Evolutionary conservation across 2,888 invertebrate species (phyloP), one percentile per base, ranked within the genome.

Genomic region (Trimorus sp.): DNA sequence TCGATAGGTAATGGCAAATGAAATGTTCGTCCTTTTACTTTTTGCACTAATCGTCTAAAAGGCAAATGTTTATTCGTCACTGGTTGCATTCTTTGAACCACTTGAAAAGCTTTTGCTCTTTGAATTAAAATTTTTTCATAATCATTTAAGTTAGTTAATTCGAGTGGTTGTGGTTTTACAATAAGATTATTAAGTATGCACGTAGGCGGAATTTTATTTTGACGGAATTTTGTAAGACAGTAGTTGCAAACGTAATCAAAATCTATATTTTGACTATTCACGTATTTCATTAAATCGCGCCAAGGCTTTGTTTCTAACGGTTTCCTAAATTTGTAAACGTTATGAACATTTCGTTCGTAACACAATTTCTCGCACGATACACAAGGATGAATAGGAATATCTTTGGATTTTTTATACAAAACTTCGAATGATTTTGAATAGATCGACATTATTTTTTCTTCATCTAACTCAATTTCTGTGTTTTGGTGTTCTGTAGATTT

Each of bases 81-180:
- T 7, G 89, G 86, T 62, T 84, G 86, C 87, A 40, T 85, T 84
- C 7, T 87, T 80, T 65, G 75, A 81, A 40, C 87, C 87, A 51
- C 65, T 60, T 71, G 66, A 38, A 26, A 26, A 26, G 26, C 26
- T 26, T 26, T 26, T 26, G 26, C 26, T 4, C 26, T 26, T 26
- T 26, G 26, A 26, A 26, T 26, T 3, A 26, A 4, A 26, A 26
- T 26, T 26, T 26, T 26, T 26, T 26, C 26, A 11, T 42, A 80
- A 8, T 51, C 40, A 40, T 81, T 81, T 9, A 76, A 48, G 14
- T 9, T 85, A 3, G 26, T 3, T 26, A 26, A 26, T 26, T 26
- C 26, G 4, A 4, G 26, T 3, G 26, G 26, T 26, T 26, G 26
- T 26, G 26, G 26, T 4, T 26, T 26, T 26, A 26, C 26, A 26